phyloP scores from a whole-genome alignment of 2,797 vertebrate genomes.

The Scyliorhinus canicula region DNA sequence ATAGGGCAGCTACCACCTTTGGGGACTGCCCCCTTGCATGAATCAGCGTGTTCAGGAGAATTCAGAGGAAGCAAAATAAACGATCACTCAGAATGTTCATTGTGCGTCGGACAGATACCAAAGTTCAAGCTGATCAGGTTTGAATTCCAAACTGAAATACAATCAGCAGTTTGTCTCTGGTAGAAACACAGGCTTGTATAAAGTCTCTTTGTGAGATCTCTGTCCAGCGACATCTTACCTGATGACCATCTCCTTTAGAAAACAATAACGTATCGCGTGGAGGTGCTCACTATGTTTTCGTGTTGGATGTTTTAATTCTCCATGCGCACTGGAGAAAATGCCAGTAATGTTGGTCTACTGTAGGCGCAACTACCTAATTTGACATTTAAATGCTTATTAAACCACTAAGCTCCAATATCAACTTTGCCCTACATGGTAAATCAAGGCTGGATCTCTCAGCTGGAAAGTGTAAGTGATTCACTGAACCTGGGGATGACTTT shows the following conservation, averaged over 20 bases:
- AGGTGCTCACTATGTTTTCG: neutral
- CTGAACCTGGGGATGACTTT: constrained; percentile 22
- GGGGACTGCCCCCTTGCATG: neutral
- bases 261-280: neutral
- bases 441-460: constrained; percentile 30
- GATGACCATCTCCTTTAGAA: neutral
- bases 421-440: constrained; percentile 34
- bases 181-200: constrained; percentile 31
- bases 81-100: neutral
- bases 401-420: constrained; percentile 34
- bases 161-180: constrained; percentile 9
- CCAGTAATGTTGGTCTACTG: constrained; percentile 10
- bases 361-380: constrained; percentile 27
- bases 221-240: constrained; percentile 20
- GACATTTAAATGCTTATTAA: constrained; percentile 39
- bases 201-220: neutral
- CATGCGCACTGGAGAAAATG: constrained; percentile 19
- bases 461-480: constrained; percentile 24
- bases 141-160: constrained; percentile 31
- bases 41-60: neutral
- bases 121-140: constrained; percentile 15
- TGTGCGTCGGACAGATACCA: neutral
- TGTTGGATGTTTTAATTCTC: neutral
- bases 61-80: neutral
- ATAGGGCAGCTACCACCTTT: no score